These are phyloP conservation scores for Venustoraphidia nigricollis DNA, from an alignment of 2,888 invertebrate species.

Conservation along the genomic window DNA sequence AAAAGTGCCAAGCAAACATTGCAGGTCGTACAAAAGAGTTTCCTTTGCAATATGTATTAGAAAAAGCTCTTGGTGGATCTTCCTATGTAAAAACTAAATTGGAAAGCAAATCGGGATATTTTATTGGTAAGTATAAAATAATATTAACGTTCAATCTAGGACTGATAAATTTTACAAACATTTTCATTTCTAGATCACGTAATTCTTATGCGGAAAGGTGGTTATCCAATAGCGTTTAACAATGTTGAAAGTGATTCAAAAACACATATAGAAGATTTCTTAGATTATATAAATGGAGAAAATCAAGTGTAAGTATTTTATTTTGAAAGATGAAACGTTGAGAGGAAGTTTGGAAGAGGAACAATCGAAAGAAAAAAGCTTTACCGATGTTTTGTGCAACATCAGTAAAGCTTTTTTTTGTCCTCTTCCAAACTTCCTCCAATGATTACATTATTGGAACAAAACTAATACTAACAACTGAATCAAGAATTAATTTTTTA, in stretches of 20 bases:
- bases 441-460: too few relatives aligned
- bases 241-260: slow-evolving; percentile 15
- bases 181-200: slow-evolving; percentile 29
- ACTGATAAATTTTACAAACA: too few relatives aligned
- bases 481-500: too few relatives aligned
- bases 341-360: too few relatives aligned
- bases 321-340: neutral
- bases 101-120: slow-evolving; percentile 26
- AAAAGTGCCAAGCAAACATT: neutral
- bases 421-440: too few relatives aligned
- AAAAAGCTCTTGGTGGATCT: slow-evolving; percentile 38
- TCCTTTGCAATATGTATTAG: slow-evolving; percentile 31
- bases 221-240: slow-evolving; percentile 31
- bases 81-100: slow-evolving; percentile 37
- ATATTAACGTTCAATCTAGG: neutral
- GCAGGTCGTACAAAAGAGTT: slow-evolving; percentile 18
- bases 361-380: too few relatives aligned
- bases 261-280: slow-evolving; percentile 29
- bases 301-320: slow-evolving; percentile 28
- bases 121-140: slow-evolving; percentile 17
- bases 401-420: too few relatives aligned
- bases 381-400: too few relatives aligned
- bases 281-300: slow-evolving; percentile 13
- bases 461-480: too few relatives aligned
- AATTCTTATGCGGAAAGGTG: slow-evolving; percentile 33